Conservation (phyloP, 1,140 invertebrate genomes). For the Maniola jurtina region DNA sequence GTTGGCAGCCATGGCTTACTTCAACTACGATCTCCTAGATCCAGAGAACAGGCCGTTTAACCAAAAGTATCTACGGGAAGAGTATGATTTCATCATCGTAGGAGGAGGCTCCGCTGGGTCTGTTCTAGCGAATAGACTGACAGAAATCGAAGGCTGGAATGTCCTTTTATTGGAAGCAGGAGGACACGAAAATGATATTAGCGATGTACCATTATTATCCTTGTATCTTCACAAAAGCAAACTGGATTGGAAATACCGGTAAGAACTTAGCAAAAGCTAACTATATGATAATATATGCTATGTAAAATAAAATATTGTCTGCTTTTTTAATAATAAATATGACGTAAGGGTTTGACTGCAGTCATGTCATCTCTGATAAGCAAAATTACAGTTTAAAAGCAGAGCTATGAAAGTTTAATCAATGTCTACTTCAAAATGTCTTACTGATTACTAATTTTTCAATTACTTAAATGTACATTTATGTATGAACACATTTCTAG, state of each 20-base stretch:
- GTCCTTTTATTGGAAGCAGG: slow-evolving; percentile 93
- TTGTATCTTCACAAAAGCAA: slow-evolving; percentile 93
- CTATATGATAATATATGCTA: too few species aligned
- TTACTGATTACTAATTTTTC: too few species aligned
- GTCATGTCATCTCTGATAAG: too few species aligned
- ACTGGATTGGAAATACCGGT: slow-evolving; percentile 95
- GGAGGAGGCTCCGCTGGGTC: slow-evolving; percentile 93
- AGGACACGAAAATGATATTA: slow-evolving; percentile 90
- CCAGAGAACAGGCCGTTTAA: slow-evolving; percentile 89
- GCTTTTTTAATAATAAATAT: too few species aligned
- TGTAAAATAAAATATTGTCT: too few species aligned
- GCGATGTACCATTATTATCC: slow-evolving; percentile 90
- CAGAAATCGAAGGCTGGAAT: slow-evolving; percentile 88
- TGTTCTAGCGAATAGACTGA: slow-evolving; percentile 91
- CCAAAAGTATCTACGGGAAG: slow-evolving; percentile 80
- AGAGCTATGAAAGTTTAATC: too few species aligned
- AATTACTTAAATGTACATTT: too few species aligned
- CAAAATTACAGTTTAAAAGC: too few species aligned
- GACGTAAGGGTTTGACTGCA: too few species aligned
- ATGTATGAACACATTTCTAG: slow-evolving; percentile 66
- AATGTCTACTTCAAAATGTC: too few species aligned
- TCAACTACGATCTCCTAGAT: slow-evolving; percentile 91
- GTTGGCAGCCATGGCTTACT: slow-evolving; percentile 88
- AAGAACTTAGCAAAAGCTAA: too few species aligned
- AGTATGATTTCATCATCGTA: slow-evolving; percentile 90